These are phyloP conservation scores for Dryocosmus kuriphilus DNA, from an alignment of 2,888 invertebrate species.

Conservation along the genomic window DNA sequence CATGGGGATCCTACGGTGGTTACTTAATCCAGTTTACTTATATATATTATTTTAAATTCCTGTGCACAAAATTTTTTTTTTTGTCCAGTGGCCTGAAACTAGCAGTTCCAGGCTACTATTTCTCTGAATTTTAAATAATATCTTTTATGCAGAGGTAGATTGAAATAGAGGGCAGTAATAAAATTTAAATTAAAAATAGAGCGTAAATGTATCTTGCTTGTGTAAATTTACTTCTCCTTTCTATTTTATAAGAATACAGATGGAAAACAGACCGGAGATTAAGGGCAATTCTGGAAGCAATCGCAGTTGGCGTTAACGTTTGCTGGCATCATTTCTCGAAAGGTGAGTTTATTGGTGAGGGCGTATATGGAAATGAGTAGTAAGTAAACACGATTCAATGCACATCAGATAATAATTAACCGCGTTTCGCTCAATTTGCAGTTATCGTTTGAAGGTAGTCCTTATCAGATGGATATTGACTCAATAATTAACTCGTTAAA, in stretches of 20 bases:
- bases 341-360: neutral
- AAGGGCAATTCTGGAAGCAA: slow-evolving; percentile 21
- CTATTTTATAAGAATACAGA: neutral
- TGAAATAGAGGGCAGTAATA: neutral
- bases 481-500: slow-evolving; percentile 26
- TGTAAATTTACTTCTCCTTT: neutral
- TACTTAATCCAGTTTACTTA: too few relatives aligned
- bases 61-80: too few relatives aligned
- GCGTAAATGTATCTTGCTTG: neutral
- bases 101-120: too few relatives aligned
- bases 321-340: slow-evolving; percentile 15
- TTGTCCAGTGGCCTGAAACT: too few relatives aligned
- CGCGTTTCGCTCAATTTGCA: slow-evolving; percentile 30
- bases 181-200: neutral
- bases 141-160: neutral
- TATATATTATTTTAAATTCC: too few relatives aligned
- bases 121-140: neutral
- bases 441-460: slow-evolving; percentile 12
- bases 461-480: slow-evolving; percentile 27
- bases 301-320: neutral
- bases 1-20: too few relatives aligned
- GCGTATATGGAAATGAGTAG: slow-evolving; percentile 25
- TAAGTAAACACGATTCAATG: slow-evolving; percentile 22
- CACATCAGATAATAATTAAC: slow-evolving; percentile 25
- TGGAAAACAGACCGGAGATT: slow-evolving; percentile 21